Evolutionary conservation across 2,888 invertebrate genomes (phyloP).

Genomic region (Mythimna loreyi): DNA sequence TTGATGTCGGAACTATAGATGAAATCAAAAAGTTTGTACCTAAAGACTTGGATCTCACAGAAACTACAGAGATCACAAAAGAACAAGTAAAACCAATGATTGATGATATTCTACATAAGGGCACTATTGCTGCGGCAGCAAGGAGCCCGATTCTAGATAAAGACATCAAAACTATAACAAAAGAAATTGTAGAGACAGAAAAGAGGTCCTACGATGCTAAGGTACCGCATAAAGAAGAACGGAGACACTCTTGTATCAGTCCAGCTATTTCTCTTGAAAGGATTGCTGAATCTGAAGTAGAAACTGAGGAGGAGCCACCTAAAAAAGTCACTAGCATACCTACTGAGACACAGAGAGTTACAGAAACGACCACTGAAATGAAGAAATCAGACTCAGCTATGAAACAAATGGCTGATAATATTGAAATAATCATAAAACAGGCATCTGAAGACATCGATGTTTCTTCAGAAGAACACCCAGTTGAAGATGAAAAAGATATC

Average conservation of each 20-base stretch:
- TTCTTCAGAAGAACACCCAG: conserved; percentile 82
- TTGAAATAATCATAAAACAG: conserved; percentile 89
- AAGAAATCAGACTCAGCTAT: conserved; percentile 88
- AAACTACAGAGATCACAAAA: conserved; percentile 81
- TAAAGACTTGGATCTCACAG: conserved; percentile 75
- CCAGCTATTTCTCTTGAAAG: conserved; percentile 88
- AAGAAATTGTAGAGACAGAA: conserved; percentile 84
- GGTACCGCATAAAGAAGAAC: conserved; percentile 85
- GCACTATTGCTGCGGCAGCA: conserved; percentile 81
- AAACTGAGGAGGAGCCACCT: conserved; percentile 83
- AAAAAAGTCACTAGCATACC: conserved; percentile 63
- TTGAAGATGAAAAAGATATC: conserved; percentile 76
- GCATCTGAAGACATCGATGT: conserved; percentile 87
- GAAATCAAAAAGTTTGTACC: conserved; percentile 74
- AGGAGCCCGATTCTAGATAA: conserved; percentile 83
- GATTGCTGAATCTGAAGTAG: conserved; percentile 86
- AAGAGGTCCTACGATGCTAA: conserved; percentile 87
- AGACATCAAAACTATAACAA: conserved; percentile 80
- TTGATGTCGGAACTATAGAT: conserved; percentile 75
- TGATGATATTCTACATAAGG: conserved; percentile 86
- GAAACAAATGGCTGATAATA: conserved; percentile 90
- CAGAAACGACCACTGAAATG: conserved; percentile 72
- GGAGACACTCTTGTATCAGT: conserved; percentile 87
- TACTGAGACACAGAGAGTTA: conserved; percentile 61
- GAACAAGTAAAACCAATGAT: conserved; percentile 86